These are phyloP conservation scores for Atethmia centrago DNA, from an alignment of 2,888 invertebrate genomes.

Conservation along the genomic window DNA sequence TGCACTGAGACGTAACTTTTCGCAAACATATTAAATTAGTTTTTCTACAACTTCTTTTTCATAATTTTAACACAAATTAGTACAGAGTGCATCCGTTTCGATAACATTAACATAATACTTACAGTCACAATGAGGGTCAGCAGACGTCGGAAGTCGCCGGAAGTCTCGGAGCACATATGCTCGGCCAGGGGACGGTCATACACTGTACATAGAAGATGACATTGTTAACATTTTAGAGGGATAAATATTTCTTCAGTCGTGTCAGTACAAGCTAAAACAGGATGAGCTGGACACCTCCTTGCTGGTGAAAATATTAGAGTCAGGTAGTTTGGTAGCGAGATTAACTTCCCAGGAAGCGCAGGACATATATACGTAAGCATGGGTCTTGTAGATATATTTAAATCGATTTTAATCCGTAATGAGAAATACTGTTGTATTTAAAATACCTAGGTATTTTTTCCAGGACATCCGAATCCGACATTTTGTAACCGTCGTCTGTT, in stretches of 20 bases:
- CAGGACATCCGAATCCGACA: too few relatives aligned
- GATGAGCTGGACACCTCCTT: neutral
- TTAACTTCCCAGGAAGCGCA: too few relatives aligned
- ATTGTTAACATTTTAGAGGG: neutral
- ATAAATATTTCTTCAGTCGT: neutral
- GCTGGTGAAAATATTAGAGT: too few relatives aligned
- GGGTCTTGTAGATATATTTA: too few relatives aligned
- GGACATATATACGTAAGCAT: too few relatives aligned
- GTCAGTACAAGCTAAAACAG: neutral
- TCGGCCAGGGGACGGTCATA: constrained; percentile 93
- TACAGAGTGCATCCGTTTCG: constrained; percentile 15
- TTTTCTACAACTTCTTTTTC: neutral
- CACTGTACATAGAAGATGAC: constrained; percentile 82
- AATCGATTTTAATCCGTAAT: too few relatives aligned
- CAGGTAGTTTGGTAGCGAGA: neutral
- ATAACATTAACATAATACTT: constrained; percentile 70
- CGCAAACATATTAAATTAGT: neutral
- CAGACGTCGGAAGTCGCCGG: constrained; percentile 94
- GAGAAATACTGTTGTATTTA: too few relatives aligned
- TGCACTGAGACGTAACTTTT: too few relatives aligned
- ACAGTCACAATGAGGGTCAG: constrained; percentile 93
- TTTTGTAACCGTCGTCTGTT: neutral
- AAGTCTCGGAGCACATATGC: constrained; percentile 94
- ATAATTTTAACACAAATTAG: neutral
- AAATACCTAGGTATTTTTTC: too few relatives aligned